Percentiles rank a stretch among this genome's conserved stretches.
Conservation (phyloP, 37 sponge, comb jelly and placozoan genomes). For the Diacarnus erythraeanus region DNA sequence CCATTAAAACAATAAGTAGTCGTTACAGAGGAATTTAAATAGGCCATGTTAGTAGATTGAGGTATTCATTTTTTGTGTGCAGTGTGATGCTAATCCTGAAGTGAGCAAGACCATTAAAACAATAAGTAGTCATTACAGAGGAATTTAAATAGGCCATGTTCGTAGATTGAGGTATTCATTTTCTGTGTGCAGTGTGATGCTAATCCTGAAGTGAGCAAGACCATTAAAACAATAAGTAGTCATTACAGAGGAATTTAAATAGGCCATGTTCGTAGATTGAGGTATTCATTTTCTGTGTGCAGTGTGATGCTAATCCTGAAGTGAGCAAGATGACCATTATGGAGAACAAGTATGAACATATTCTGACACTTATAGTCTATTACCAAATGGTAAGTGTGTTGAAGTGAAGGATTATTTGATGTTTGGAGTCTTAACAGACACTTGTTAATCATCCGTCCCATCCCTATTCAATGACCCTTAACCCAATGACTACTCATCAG, state of each 20-base stretch:
- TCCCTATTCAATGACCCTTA: too few species aligned
- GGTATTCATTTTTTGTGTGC: background rate
- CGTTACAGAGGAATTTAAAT: too few species aligned
- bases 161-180: background rate
- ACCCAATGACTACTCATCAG: too few species aligned
- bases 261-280: background rate
- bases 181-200: constrained; percentile 69
- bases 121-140: too few species aligned
- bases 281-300: background rate
- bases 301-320: constrained; percentile 85
- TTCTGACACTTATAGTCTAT: constrained; percentile 70
- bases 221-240: too few species aligned
- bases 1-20: too few species aligned
- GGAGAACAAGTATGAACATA: constrained; percentile 77
- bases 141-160: background rate
- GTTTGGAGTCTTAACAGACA: too few species aligned
- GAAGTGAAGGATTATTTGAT: too few species aligned
- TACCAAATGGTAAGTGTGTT: constrained; percentile 79
- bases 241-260: too few species aligned
- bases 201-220: constrained; percentile 61
- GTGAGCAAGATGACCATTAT: constrained; percentile 49
- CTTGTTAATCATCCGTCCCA: too few species aligned
- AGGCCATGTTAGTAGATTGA: background rate
- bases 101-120: too few species aligned
- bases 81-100: constrained; percentile 85